These are phyloP conservation scores for Tangara arthus DNA, from an alignment of 2,797 vertebrate species.

Conservation along the genomic window DNA sequence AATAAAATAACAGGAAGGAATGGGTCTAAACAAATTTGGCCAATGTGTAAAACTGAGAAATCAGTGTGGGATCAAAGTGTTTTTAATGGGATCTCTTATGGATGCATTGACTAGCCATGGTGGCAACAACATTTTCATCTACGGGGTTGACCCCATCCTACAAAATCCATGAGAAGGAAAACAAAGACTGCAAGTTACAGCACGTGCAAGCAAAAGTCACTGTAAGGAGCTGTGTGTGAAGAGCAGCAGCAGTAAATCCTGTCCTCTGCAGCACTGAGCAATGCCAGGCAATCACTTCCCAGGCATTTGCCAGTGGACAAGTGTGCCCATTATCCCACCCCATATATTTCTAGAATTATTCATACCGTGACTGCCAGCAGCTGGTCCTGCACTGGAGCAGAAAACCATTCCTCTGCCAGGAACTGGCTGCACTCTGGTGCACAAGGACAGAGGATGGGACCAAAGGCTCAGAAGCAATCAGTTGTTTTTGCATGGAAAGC, in stretches of 20 bases:
- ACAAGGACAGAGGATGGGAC: background rate
- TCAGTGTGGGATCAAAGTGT: background rate
- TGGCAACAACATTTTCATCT: background rate
- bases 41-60: background rate
- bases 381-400: background rate
- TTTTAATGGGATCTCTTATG: background rate
- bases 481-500: background rate
- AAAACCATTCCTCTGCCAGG: background rate
- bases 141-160: accelerated
- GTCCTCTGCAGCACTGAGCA: background rate
- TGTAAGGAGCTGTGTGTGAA: background rate
- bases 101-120: background rate
- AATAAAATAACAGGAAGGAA: constrained; percentile 25
- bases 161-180: background rate
- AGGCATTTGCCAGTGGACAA: background rate
- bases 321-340: background rate
- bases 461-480: background rate
- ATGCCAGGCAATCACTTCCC: constrained; percentile 3
- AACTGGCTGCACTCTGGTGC: background rate
- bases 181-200: background rate
- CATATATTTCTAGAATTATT: background rate
- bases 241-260: constrained; percentile 8
- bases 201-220: background rate
- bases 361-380: background rate
- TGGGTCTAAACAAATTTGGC: background rate